Percentiles rank a stretch among this genome's conserved stretches.
Evolutionary conservation across 2,888 invertebrate genomes (phyloP).

Genomic region (Candidula unifasciata): DNA sequence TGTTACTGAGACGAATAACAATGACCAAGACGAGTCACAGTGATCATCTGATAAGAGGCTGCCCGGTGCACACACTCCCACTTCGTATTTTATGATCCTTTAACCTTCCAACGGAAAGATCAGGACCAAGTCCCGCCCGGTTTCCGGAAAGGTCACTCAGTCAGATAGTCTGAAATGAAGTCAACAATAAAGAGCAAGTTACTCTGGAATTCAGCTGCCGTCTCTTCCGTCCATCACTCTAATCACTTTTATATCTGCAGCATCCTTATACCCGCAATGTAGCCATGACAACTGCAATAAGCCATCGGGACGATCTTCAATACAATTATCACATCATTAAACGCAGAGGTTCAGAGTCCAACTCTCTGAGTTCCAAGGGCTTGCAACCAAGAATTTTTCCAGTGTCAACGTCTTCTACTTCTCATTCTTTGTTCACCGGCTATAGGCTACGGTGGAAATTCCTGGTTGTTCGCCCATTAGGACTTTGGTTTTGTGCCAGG

Average conservation of each 20-base stretch:
- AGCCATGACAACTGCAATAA: too few relatives aligned
- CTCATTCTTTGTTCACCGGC: too few relatives aligned
- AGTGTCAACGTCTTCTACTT: too few relatives aligned
- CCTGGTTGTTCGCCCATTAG: too few relatives aligned
- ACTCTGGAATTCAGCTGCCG: not conserved
- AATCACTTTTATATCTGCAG: conserved; percentile 4
- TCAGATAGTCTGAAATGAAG: not conserved
- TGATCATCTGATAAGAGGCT: not conserved
- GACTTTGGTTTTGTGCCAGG: too few relatives aligned
- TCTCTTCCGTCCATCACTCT: not conserved
- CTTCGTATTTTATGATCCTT: not conserved
- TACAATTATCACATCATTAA: too few relatives aligned
- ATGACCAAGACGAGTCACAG: not conserved
- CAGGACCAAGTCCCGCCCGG: not conserved
- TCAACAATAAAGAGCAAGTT: conserved; percentile 9
- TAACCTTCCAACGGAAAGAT: conserved; percentile 15
- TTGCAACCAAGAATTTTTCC: too few relatives aligned
- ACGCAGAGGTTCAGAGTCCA: too few relatives aligned
- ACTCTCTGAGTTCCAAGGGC: too few relatives aligned
- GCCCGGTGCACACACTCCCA: not conserved
- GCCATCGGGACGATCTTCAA: not conserved
- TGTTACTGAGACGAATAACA: not conserved
- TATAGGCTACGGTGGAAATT: too few relatives aligned
- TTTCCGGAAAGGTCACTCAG: not conserved
- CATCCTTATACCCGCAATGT: not conserved